Evolutionary conservation across 2,113 vertebrate species (phyloP), one percentile per base, ranked within the genome.

Genomic region (Triplophysa rosa): DNA sequence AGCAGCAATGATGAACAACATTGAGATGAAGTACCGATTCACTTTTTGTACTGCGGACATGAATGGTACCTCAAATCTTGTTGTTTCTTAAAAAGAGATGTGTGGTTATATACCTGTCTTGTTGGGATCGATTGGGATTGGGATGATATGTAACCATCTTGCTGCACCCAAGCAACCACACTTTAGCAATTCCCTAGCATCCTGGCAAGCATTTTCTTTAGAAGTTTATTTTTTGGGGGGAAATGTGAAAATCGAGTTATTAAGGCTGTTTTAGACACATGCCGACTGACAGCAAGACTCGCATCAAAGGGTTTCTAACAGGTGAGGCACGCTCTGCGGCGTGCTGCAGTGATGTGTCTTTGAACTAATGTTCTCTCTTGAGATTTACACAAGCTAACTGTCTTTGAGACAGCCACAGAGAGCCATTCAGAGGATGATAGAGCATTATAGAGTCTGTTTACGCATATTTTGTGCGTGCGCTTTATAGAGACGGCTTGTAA

Each of bases 401-500:
- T 62, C 71, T 75, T 64, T 75, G 58, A 29, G 40, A 29, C 58
- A 14, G 1, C 42, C 59, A 75, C 58, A 10, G 40, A 37, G 69
- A 59, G 69, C 69, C 29, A 24, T 21, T 72, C 52, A 72, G 33
- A 72, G n/a, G 40, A 45, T 61, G 71, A 63, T 75, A 13, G 42
- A 63, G 59, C 40, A 73, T 40, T 17, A 73, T 21, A 1, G 70
- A 56, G 47, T 68, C 47, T 59, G 54, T 40, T 40, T 23, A 29
- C 58, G n/a, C 56, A 16, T 56, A 40, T 75, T 42, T 74, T 45
- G 68, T 59, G 69, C 12, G 42, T 40, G 4, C 52, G 10, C 21
- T 52, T 56, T 71, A 47, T 64, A 64, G 42, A 75, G 62, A 65
- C 73, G 65, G 73, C 73, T 76, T 76, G 73, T 65, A 65, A 76